These are phyloP conservation scores for Rhingia rostrata DNA, from an alignment of 2,888 invertebrate species.

Conservation along the genomic window DNA sequence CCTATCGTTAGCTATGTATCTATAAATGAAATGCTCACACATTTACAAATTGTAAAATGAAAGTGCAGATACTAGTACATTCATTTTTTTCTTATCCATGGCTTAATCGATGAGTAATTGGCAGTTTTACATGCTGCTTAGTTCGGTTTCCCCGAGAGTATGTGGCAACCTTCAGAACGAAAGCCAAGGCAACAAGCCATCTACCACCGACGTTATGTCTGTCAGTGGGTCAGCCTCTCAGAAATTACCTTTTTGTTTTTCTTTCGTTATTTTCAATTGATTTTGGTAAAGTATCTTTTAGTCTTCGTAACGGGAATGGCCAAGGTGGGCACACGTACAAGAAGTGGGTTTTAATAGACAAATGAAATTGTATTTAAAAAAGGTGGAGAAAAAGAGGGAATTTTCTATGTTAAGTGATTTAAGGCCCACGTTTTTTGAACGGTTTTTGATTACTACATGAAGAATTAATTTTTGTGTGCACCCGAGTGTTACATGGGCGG, in stretches of 20 bases:
- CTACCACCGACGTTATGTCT: constrained; percentile 38
- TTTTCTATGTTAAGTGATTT: constrained; percentile 33
- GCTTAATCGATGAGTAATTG: constrained; percentile 69
- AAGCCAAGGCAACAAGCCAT: constrained; percentile 52
- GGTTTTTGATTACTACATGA: constrained; percentile 46
- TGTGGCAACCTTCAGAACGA: constrained; percentile 46
- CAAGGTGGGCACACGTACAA: constrained; percentile 41
- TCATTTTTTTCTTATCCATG: neutral
- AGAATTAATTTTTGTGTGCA: constrained; percentile 49
- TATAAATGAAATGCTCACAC: constrained; percentile 35
- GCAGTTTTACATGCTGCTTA: constrained; percentile 47
- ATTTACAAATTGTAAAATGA: constrained; percentile 48
- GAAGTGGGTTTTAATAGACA: constrained; percentile 57
- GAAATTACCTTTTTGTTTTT: constrained; percentile 64
- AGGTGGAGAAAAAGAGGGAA: neutral
- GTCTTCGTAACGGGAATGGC: constrained; percentile 54
- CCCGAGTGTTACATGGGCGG: constrained; percentile 35
- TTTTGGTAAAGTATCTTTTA: constrained; percentile 43
- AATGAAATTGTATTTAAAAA: constrained; percentile 54
- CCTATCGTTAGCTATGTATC: constrained; percentile 16
- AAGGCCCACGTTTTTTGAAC: constrained; percentile 41
- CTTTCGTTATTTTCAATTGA: constrained; percentile 60
- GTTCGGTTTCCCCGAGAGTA: constrained; percentile 31
- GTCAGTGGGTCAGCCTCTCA: constrained; percentile 62
- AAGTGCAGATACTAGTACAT: constrained; percentile 38